Evolutionary conservation across 2,888 invertebrate species (phyloP).

Genomic region (Troides oblongomaculatus): DNA sequence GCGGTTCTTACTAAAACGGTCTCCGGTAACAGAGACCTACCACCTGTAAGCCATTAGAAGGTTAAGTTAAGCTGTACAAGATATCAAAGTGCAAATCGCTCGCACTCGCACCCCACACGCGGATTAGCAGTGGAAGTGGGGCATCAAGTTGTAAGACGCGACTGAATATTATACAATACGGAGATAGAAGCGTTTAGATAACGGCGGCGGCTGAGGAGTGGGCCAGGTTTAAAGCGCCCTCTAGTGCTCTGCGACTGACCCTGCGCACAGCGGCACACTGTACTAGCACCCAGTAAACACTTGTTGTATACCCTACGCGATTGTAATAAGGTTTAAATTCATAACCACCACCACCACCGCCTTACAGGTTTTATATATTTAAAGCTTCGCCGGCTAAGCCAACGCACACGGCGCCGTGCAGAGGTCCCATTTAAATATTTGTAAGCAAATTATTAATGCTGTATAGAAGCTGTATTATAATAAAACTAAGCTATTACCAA

Average conservation of each 20-base stretch:
- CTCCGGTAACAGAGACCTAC: no score
- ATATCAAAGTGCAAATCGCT: conserved; percentile 1
- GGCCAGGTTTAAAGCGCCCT: conserved; percentile 24
- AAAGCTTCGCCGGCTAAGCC: not conserved
- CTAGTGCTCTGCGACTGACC: conserved; percentile 18
- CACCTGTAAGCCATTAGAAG: no score
- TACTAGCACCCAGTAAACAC: conserved; percentile 3
- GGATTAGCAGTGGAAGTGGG: conserved; percentile 23
- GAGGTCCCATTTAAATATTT: no score
- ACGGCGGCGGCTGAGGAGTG: conserved; percentile 15
- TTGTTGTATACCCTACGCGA: conserved; percentile 9
- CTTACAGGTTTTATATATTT: not conserved
- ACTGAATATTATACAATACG: conserved; percentile 23
- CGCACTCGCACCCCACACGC: conserved; percentile 1
- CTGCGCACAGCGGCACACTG: conserved; percentile 1
- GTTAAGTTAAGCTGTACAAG: no score
- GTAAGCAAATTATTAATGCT: no score
- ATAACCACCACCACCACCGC: not conserved
- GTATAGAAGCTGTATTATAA: no score
- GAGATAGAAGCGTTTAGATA: conserved; percentile 26
- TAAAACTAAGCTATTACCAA: no score
- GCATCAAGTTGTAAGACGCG: conserved; percentile 27
- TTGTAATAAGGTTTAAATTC: conserved; percentile 7
- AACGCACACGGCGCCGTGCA: no score
- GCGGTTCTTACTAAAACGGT: no score